Conservation (phyloP, 2,113 vertebrate species). For the Pteronura brasiliensis region DNA sequence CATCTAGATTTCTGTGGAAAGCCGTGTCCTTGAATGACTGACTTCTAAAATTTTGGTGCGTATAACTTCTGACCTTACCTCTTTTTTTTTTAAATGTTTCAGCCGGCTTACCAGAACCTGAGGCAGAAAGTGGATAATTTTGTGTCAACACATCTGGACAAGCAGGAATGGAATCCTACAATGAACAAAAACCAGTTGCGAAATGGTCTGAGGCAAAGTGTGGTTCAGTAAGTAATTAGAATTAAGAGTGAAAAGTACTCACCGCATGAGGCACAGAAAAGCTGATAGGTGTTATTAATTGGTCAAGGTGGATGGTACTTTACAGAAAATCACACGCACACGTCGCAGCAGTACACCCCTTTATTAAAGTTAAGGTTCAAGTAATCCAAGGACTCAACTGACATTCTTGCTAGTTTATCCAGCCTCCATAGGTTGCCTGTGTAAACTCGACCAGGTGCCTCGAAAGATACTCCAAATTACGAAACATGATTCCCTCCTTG, state of each 20-base stretch:
- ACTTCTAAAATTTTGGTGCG: not conserved
- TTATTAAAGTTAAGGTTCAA: not conserved
- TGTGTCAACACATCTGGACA: conserved; percentile 94
- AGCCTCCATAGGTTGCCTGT: not conserved
- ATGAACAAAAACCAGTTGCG: conserved; percentile 99
- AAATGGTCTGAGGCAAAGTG: conserved; percentile 94
- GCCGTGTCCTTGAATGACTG: not conserved
- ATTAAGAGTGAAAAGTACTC: not conserved
- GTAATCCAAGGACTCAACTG: not conserved
- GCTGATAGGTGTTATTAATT: not conserved
- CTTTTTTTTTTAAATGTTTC: not conserved
- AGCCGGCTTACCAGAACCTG: conserved; percentile 98
- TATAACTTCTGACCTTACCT: conserved; percentile 11
- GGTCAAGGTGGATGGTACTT: not conserved
- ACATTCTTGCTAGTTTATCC: not conserved
- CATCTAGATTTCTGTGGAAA: not conserved
- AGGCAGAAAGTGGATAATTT: conserved; percentile 98
- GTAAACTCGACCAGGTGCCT: accelerated
- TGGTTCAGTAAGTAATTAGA: conserved; percentile 92
- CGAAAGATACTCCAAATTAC: not conserved
- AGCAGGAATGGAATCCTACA: conserved; percentile 96
- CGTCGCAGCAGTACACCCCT: not conserved
- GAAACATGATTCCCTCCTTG: too few species aligned
- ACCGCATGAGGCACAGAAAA: accelerated
- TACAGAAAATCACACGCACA: not conserved